Evolutionary conservation across 2,888 invertebrate species (phyloP).

Genomic region (Blastobasis lacticolella): DNA sequence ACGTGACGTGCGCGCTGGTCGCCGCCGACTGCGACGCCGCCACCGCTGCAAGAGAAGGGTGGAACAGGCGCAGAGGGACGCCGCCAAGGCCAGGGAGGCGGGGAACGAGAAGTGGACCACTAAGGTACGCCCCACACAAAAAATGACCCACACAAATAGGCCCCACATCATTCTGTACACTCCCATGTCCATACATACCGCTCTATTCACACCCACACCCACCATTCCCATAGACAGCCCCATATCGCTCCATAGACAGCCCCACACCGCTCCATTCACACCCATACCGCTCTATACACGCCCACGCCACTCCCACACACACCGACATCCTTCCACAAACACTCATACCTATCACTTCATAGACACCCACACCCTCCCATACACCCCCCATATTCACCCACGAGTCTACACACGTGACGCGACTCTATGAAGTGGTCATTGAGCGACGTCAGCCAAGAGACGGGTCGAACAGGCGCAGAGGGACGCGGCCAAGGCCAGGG

Average conservation of each 20-base stretch:
- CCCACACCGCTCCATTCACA: too few relatives aligned
- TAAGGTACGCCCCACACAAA: slow-evolving; percentile 68
- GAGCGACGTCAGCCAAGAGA: slow-evolving; percentile 95
- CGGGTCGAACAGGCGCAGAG: slow-evolving; percentile 95
- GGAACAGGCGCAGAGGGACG: slow-evolving; percentile 96
- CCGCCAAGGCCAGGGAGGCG: slow-evolving; percentile 88
- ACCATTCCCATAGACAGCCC: too few relatives aligned
- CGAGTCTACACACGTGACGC: slow-evolving; percentile 77
- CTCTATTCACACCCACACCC: too few relatives aligned
- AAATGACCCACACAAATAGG: too few relatives aligned
- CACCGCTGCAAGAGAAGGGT: slow-evolving; percentile 91
- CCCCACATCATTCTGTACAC: too few relatives aligned
- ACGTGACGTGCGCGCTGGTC: slow-evolving; percentile 93
- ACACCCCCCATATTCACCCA: too few relatives aligned
- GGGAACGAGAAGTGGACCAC: slow-evolving; percentile 85
- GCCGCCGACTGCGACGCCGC: slow-evolving; percentile 90
- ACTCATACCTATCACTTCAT: slow-evolving; percentile 62
- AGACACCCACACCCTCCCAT: too few relatives aligned
- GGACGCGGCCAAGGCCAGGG: slow-evolving; percentile 89
- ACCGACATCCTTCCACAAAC: too few relatives aligned
- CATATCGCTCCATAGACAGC: slow-evolving; percentile 70
- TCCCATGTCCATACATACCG: too few relatives aligned
- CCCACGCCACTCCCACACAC: too few relatives aligned
- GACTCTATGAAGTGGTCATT: too few relatives aligned
- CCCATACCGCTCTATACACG: too few relatives aligned